Conservation (phyloP, 2,888 invertebrate genomes). For the Mactromeris polynyma region DNA sequence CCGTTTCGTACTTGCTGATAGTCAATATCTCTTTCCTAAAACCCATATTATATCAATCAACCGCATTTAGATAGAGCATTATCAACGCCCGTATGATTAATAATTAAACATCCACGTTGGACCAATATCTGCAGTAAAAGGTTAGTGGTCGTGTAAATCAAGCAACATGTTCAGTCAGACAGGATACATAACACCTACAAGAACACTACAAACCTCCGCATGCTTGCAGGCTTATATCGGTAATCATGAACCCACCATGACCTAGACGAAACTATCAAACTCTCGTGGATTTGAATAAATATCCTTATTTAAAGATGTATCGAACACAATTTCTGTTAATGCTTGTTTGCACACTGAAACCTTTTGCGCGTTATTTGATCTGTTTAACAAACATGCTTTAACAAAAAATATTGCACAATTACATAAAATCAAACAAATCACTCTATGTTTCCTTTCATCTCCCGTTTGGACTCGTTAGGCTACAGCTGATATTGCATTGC, state of each 20-base stretch:
- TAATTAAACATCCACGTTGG: too few species aligned
- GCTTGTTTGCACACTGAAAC: conserved; percentile 8
- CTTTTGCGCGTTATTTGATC: not conserved
- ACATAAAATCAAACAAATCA: conserved; percentile 21
- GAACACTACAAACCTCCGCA: too few species aligned
- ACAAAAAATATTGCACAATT: not conserved
- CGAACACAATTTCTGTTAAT: not conserved
- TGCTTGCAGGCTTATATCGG: not conserved
- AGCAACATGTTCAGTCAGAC: too few species aligned
- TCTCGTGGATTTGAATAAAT: not conserved
- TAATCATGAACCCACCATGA: not conserved
- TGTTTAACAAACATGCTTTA: not conserved
- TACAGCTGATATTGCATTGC: not conserved
- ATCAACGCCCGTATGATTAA: too few species aligned
- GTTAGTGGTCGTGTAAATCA: too few species aligned
- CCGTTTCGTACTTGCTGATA: too few species aligned
- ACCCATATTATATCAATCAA: too few species aligned
- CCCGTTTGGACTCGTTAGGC: not conserved
- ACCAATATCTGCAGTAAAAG: too few species aligned
- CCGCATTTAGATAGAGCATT: too few species aligned
- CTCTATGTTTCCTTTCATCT: not conserved
- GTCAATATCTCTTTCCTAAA: too few species aligned
- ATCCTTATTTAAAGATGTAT: not conserved
- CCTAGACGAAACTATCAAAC: not conserved
- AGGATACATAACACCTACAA: too few species aligned